Base-by-base conservation (phyloP, 2,797 vertebrate species). In the Protonibea diacanthus region DNA sequence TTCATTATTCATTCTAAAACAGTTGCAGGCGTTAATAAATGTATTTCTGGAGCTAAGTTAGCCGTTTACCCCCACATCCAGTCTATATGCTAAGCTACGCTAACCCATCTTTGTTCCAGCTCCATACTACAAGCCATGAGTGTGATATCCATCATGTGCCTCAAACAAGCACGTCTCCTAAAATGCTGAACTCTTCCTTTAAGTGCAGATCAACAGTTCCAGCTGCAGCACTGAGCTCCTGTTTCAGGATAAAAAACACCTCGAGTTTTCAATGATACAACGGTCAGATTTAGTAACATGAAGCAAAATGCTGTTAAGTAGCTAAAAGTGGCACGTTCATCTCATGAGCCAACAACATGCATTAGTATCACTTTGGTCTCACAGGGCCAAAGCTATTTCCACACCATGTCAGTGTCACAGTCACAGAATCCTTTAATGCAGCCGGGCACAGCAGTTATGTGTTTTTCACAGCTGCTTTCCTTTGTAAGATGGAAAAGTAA, bases 351-450 rank as follows among this genome's bases (percentile, higher is more conserved):
- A 38, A 21, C 56, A 58, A n/a, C 59, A 25, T 10, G n/a, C 61
- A 49, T 63, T 8, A 65, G 62, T 27, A 51, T 65, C 27, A 51
- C 62, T 21, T 51, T 10, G 20, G 27, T 64, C 62, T 49, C 45
- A n/a, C 25, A 1, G 4, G 33, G 47, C 27, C 27, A 38, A 21
- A 51, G 33, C 48, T 13, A 17, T 38, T 51, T 38, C 13, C 7
- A 38, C 62, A 38, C 27, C 5, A 1, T 21, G 27, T 33, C 47
- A 38, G 20, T 9, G 47, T 4, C 11, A 27, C 15, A 27, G 17
- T 14, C 51, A 25, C 51, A 49, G 33, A 5, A 29, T 29, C 29
- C 18, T n/a, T 49, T 18, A n/a, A 49, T 5, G 5, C 20, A 51
- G 49, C 49, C 14, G 6, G 6, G 6, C 29, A 33, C 6, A 7